Conservation (phyloP, 2,113 vertebrate genomes). For the Pristiophorus japonicus region DNA sequence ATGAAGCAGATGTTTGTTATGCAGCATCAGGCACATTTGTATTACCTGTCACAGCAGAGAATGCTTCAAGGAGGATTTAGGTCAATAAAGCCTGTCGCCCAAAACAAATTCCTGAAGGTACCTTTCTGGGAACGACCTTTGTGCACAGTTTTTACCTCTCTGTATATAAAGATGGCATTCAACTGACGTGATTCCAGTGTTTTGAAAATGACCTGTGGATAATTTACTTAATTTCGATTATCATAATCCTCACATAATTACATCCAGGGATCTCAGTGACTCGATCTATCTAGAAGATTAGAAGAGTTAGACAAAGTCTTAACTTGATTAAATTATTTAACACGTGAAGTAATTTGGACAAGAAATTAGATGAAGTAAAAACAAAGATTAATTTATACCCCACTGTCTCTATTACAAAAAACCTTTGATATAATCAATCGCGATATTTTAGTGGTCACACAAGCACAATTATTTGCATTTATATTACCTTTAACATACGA, state of each 20-base stretch:
- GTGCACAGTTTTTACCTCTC: not conserved
- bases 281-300: too few species aligned
- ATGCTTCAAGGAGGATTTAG: not conserved
- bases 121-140: not conserved
- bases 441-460: not conserved
- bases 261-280: too few species aligned
- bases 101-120: not conserved
- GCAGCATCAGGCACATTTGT: not conserved
- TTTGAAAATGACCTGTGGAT: not conserved
- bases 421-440: not conserved
- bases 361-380: not conserved
- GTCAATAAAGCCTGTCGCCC: not conserved
- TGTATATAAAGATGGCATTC: not conserved
- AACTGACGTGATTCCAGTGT: not conserved
- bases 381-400: too few species aligned
- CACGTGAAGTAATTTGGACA: not conserved
- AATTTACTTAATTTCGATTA: not conserved
- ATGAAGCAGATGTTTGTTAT: constrained; percentile 8
- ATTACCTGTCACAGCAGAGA: constrained; percentile 11
- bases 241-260: too few species aligned
- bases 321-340: not conserved
- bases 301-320: too few species aligned
- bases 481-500: not conserved
- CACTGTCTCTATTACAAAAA: too few species aligned
- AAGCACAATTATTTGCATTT: not conserved